These are phyloP conservation scores for Butorides virescens DNA, from an alignment of 2,113 vertebrate genomes.

Conservation along the genomic window DNA sequence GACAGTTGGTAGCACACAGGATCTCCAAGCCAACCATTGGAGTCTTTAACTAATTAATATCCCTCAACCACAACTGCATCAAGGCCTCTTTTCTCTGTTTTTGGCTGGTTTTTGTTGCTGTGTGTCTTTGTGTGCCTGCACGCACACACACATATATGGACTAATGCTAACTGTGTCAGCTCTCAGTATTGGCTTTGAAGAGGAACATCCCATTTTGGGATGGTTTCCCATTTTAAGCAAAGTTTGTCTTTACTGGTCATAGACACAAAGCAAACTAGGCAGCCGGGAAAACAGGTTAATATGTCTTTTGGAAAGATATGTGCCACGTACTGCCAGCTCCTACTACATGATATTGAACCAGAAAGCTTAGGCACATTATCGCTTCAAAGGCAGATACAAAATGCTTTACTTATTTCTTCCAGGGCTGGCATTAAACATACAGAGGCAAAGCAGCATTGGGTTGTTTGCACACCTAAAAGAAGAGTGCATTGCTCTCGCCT, in stretches of 20 bases:
- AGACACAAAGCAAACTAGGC: not conserved
- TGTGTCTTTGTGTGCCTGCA: not conserved
- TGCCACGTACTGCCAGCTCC: not conserved
- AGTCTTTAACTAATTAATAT: not conserved
- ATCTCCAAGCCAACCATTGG: not conserved
- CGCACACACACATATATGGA: rapidly evolving
- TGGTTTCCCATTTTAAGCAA: not conserved
- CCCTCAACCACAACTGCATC: not conserved
- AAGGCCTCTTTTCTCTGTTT: not conserved
- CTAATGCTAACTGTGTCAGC: not conserved
- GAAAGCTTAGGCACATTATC: not conserved
- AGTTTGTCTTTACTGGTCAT: not conserved
- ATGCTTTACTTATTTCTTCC: not conserved
- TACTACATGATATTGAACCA: rapidly evolving
- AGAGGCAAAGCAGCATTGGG: not conserved
- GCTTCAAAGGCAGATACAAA: not conserved
- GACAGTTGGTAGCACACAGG: not conserved
- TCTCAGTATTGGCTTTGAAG: not conserved
- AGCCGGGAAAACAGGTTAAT: not conserved
- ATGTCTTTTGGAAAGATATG: not conserved
- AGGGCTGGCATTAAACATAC: not conserved
- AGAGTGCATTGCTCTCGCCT: not conserved
- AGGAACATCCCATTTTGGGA: not conserved
- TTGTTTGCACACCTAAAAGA: not conserved
- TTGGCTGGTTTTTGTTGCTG: not conserved